Conservation (phyloP, 1,140 invertebrate species). For the Drosophila bipectinata region DNA sequence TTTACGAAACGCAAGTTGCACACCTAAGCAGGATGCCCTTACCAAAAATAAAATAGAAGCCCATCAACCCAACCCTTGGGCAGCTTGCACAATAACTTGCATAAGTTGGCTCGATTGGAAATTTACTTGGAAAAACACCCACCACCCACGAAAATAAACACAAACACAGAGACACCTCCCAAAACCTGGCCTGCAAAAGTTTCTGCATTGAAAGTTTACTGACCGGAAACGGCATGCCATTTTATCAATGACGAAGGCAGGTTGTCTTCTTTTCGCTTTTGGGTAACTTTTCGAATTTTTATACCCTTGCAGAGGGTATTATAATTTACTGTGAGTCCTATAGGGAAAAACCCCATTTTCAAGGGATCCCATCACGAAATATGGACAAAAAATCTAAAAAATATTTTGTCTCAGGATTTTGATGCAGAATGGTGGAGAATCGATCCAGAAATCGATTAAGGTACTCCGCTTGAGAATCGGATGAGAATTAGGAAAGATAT, state of each 20-base stretch:
- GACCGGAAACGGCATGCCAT: slow-evolving; percentile 78
- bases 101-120: slow-evolving; percentile 53
- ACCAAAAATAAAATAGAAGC: not conserved
- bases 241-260: slow-evolving; percentile 62
- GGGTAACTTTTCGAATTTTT: not conserved
- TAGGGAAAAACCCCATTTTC: too few relatives aligned
- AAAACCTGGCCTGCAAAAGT: slow-evolving; percentile 28
- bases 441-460: too few relatives aligned
- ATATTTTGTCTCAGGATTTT: too few relatives aligned
- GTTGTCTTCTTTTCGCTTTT: slow-evolving; percentile 3
- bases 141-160: not conserved
- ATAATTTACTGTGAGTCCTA: too few relatives aligned
- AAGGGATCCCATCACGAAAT: too few relatives aligned
- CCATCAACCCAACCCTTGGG: not conserved
- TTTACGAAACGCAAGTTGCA: slow-evolving; percentile 10
- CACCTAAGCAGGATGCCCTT: not conserved
- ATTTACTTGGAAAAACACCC: slow-evolving; percentile 43
- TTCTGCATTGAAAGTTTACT: slow-evolving; percentile 71
- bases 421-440: too few relatives aligned
- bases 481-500: too few relatives aligned
- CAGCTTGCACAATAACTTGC: slow-evolving; percentile 50
- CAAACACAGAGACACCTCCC: slow-evolving; percentile 4
- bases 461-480: too few relatives aligned
- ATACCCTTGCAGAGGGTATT: too few relatives aligned
- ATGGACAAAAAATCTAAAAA: too few relatives aligned